phyloP scores from a whole-genome alignment of 2,888 invertebrate genomes.

The Dynastes hyllus region DNA sequence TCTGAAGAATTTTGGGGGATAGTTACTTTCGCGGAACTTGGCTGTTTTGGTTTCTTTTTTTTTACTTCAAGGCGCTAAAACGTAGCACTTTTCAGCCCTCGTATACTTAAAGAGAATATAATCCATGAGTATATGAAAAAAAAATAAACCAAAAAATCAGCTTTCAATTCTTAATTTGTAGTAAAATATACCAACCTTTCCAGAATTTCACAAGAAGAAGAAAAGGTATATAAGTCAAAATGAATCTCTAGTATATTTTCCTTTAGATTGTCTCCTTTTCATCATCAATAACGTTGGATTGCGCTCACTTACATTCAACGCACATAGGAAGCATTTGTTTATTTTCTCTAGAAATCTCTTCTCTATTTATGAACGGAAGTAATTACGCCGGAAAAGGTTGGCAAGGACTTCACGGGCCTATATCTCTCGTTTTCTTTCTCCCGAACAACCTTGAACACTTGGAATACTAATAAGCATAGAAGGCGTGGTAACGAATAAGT shows the following conservation, averaged over 20 bases:
- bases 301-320: constrained; percentile 18
- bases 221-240: no score
- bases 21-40: no score
- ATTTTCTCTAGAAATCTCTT: constrained; percentile 39
- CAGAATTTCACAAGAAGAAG: background rate
- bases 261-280: no score
- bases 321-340: constrained; percentile 35
- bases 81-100: no score
- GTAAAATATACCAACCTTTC: background rate
- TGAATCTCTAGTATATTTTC: no score
- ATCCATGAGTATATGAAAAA: no score
- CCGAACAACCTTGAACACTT: background rate
- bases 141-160: no score
- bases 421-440: background rate
- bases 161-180: background rate
- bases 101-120: no score
- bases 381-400: constrained; percentile 29
- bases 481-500: background rate
- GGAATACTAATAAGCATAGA: constrained; percentile 13
- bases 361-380: constrained; percentile 35
- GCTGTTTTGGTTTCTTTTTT: no score
- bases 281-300: no score
- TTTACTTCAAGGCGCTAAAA: no score
- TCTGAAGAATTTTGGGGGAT: no score
- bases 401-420: background rate